Evolutionary conservation across 2,888 invertebrate species (phyloP), one percentile per base, ranked within the genome.

Genomic region (Odontomyia ornata): DNA sequence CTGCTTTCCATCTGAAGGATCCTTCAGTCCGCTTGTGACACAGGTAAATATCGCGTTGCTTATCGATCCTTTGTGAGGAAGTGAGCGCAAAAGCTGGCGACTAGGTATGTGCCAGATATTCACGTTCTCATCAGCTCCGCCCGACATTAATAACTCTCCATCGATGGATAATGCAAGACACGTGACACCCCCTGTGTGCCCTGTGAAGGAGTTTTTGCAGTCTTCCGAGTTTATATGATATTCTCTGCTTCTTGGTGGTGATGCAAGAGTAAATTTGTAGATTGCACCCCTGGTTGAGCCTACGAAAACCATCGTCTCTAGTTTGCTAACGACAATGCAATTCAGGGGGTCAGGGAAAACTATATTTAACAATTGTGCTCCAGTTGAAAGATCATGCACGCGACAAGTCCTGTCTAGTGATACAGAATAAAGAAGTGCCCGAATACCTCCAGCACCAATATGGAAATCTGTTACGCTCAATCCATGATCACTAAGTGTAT

Each of bases 341-440:
- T 91, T 91, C 15, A 97, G 86, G 2, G 91, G 89, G 46, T 89
- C 88, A 79, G 92, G 91, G 85, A 95, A 95, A 0, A 95, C 89
- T 52, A 97, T 84, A 77, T 92, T 93, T 0, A 95, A 84, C 52
- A 97, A 85, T 80, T 93, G 84, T 56, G 88, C 88, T 25, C 95
- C 96, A 30, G 89, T 89, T 15, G 89, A 83, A 13, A 96, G 84
- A 80, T 94, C 93, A 86, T 95, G 96, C 23, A 97, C 89, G 85
- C 93, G 93, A 82, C 94, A 93, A 11, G 95, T 93, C 81, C 93
- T 91, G 84, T 98, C 97, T 75, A 91, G 85, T 0, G 97, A 96
- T 2, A 92, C 91, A 0, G 96, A 93, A 73, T 90, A 91, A 78
- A 97, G 86, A 64, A 93, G 89, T 0, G 93, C 91, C 76, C 91